Percentiles rank a stretch among this genome's conserved stretches.
These are phyloP conservation scores for Threskiornis aethiopicus DNA, from an alignment of 2,797 vertebrate genomes.

Conservation along the genomic window DNA sequence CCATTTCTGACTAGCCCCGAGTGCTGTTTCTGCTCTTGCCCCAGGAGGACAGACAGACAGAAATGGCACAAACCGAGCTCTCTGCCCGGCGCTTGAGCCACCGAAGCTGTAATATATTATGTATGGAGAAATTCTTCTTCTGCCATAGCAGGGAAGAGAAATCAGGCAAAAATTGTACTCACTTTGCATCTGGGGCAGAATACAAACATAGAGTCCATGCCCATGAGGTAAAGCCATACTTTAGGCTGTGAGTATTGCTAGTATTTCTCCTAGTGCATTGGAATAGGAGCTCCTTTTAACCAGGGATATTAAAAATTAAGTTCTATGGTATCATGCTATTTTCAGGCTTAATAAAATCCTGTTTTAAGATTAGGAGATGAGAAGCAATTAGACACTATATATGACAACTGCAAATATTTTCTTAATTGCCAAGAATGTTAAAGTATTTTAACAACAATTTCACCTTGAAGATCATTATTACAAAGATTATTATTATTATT, in stretches of 20 bases:
- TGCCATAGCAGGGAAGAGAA: background rate
- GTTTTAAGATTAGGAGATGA: background rate
- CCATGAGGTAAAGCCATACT: background rate
- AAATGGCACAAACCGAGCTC: fast-evolving
- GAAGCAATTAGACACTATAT: background rate
- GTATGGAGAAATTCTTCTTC: background rate
- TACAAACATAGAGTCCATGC: no score
- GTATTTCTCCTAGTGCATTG: background rate
- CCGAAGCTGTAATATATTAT: background rate
- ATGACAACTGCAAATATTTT: background rate
- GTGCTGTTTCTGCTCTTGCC: background rate
- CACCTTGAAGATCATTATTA: background rate
- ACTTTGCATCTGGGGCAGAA: background rate
- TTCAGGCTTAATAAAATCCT: background rate
- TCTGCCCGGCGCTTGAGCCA: fast-evolving
- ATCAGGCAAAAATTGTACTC: background rate
- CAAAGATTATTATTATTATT: background rate
- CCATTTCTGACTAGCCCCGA: background rate
- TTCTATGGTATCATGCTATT: background rate
- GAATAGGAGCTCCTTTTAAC: background rate
- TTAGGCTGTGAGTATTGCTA: background rate
- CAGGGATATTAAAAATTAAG: background rate
- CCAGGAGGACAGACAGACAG: background rate
- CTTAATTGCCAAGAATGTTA: background rate
- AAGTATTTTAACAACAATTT: background rate